These are phyloP conservation scores for Octopus sinensis DNA, from an alignment of 1,140 invertebrate species.

Conservation along the genomic window DNA sequence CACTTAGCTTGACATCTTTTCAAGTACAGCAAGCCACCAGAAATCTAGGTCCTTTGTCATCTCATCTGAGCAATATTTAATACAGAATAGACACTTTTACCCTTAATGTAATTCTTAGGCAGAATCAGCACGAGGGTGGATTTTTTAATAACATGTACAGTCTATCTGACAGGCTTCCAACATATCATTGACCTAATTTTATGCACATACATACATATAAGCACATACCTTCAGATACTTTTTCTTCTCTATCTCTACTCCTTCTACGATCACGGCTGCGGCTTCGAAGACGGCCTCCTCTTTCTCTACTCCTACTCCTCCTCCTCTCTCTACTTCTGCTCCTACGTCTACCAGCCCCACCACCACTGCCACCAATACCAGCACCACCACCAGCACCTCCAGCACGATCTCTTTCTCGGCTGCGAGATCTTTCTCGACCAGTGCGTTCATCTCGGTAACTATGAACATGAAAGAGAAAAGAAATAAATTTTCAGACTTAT, in stretches of 20 bases:
- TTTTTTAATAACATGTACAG: no score
- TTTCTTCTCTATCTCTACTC: conserved; percentile 40
- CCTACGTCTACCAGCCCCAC: conserved; percentile 46
- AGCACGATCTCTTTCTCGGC: conserved; percentile 39
- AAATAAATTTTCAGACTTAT: background rate
- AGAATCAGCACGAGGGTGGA: no score
- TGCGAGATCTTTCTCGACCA: conserved; percentile 38
- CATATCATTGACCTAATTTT: no score
- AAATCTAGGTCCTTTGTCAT: no score
- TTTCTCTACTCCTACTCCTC: conserved; percentile 44
- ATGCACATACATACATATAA: no score
- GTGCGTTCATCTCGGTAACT: background rate
- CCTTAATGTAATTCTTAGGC: no score
- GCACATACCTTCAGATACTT: conserved; percentile 34
- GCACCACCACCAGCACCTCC: conserved; percentile 43
- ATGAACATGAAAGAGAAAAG: background rate
- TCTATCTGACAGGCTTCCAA: no score
- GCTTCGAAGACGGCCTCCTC: conserved; percentile 36
- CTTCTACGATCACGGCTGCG: conserved; percentile 38
- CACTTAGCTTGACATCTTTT: no score
- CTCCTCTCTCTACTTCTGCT: conserved; percentile 53
- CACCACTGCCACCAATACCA: conserved; percentile 55
- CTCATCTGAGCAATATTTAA: no score
- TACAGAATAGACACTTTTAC: no score
- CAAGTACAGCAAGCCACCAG: no score